Conservation (phyloP, 2,113 vertebrate genomes). For the Thalassoma bifasciatum region DNA sequence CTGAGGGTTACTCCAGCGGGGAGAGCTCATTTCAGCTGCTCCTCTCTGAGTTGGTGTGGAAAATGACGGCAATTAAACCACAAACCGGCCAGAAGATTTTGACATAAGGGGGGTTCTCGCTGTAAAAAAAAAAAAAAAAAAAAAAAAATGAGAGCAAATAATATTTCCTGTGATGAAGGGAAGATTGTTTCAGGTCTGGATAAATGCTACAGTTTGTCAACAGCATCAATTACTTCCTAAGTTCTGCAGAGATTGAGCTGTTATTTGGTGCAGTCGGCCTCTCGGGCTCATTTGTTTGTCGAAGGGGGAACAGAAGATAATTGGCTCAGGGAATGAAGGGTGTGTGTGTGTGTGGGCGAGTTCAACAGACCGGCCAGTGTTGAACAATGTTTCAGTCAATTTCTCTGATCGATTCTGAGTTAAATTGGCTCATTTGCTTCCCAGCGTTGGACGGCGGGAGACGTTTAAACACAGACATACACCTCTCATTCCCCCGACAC, state of each 20-base stretch:
- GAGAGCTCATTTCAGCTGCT: no score
- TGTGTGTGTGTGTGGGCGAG: slow-evolving; percentile 26
- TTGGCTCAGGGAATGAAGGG: slow-evolving; percentile 5
- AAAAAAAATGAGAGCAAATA: background rate
- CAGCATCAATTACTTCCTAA: background rate
- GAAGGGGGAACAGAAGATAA: slow-evolving; percentile 8
- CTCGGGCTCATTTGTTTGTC: background rate
- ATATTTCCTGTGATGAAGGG: background rate
- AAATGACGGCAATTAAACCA: no score
- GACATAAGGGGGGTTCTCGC: background rate
- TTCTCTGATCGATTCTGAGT: slow-evolving; percentile 39
- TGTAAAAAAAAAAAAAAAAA: no score
- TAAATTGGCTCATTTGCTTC: slow-evolving; percentile 47
- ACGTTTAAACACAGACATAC: background rate
- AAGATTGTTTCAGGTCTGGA: background rate
- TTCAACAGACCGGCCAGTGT: background rate
- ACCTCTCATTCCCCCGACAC: background rate
- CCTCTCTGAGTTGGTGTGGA: no score
- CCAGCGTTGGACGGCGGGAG: background rate
- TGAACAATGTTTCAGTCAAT: slow-evolving; percentile 35
- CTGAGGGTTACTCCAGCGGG: no score
- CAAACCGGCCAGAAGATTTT: background rate
- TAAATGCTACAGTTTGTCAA: background rate
- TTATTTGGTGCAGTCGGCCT: slow-evolving; percentile 9
- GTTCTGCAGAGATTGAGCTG: background rate